phyloP scores from a whole-genome alignment of 2,888 invertebrate genomes.

The Heliconius cydno region DNA sequence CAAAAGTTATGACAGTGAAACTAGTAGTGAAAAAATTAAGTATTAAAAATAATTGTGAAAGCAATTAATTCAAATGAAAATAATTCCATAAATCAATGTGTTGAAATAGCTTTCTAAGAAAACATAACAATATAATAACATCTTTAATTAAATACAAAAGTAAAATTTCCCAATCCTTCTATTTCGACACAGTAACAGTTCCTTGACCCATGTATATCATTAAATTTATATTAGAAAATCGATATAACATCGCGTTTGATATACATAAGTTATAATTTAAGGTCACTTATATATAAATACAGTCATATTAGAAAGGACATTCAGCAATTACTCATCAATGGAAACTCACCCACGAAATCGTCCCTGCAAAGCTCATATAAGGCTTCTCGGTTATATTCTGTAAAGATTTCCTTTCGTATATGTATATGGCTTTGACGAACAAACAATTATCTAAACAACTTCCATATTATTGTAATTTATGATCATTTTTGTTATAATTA shows the following conservation, averaged over 20 bases:
- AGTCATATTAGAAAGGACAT: background rate
- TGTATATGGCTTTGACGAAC: constrained; percentile 45
- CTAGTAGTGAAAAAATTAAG: background rate
- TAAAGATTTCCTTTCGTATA: constrained; percentile 48
- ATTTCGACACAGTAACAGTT: background rate
- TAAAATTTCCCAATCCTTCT: background rate
- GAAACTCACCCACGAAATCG: constrained; percentile 37
- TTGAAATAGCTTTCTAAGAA: background rate
- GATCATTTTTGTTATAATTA: background rate
- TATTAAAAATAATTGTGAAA: background rate
- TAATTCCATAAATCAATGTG: background rate
- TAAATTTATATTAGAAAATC: constrained; percentile 12
- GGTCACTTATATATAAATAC: background rate
- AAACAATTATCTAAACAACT: constrained; percentile 22
- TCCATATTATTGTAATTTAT: constrained; percentile 17
- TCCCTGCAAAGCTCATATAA: constrained; percentile 41
- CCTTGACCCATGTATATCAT: background rate
- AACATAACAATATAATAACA: background rate
- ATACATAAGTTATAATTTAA: background rate
- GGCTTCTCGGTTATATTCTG: constrained; percentile 50
- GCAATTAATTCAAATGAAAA: background rate
- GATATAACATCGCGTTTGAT: background rate
- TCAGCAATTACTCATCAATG: constrained; percentile 31
- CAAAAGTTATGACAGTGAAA: background rate
- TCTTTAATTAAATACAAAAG: too few relatives aligned